phyloP scores from a whole-genome alignment of 2,113 vertebrate genomes.

The Dendrocopos noguchii region DNA sequence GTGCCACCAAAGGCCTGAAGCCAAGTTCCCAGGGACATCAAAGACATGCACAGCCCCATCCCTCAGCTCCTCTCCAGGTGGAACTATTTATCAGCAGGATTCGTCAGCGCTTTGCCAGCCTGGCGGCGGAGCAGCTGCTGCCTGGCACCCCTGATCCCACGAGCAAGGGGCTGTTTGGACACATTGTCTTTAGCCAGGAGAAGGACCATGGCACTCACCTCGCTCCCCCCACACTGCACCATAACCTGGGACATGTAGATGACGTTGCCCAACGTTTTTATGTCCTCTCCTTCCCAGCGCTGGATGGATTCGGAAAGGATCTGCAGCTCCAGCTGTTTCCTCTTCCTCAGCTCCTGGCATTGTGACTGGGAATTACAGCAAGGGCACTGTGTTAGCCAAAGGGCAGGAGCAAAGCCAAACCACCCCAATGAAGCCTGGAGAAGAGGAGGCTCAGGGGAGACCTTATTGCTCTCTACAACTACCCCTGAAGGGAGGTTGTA shows the following conservation, averaged over 20 bases:
- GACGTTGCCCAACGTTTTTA: constrained; percentile 90
- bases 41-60: rapidly evolving
- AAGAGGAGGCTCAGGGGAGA: too few species aligned
- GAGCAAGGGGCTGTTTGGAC: neutral
- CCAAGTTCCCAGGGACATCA: neutral
- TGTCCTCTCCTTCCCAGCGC: constrained; percentile 95
- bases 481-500: too few species aligned
- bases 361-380: constrained; percentile 77
- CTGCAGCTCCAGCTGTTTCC: constrained; percentile 94
- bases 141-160: rapidly evolving
- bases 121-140: neutral
- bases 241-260: constrained; percentile 94
- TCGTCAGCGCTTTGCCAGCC: neutral
- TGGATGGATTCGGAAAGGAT: constrained; percentile 94
- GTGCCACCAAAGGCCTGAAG: neutral
- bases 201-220: constrained; percentile 79
- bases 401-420: neutral
- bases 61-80: neutral
- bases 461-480: too few species aligned
- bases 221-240: constrained; percentile 83
- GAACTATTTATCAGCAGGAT: neutral
- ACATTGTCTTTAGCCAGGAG: neutral
- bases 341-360: constrained; percentile 93
- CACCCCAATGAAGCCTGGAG: neutral
- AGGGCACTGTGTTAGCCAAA: neutral